Percentiles rank a stretch among this genome's conserved stretches.
Conservation (phyloP, 2,113 vertebrate genomes). For the Nothobranchius kuhntae region DNA sequence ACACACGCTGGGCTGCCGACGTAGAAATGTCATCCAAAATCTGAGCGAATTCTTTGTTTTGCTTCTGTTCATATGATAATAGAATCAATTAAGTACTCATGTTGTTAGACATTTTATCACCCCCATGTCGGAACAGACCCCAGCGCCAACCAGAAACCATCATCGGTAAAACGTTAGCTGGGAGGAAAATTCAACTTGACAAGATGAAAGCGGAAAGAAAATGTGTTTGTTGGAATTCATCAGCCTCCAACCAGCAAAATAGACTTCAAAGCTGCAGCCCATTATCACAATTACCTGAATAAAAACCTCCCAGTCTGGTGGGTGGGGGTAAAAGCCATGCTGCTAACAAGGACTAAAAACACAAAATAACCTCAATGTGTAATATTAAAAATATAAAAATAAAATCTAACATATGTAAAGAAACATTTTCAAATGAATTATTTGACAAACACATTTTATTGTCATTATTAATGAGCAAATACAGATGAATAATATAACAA, state of each 20-base stretch:
- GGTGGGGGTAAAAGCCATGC: conserved; percentile 16
- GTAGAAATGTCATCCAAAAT: conserved; percentile 50
- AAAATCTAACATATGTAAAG: too few species aligned
- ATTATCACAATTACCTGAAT: conserved; percentile 52
- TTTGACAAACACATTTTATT: too few species aligned
- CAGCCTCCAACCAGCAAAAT: conserved; percentile 45
- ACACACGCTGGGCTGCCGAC: conserved; percentile 30
- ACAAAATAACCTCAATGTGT: not conserved
- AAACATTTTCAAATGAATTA: too few species aligned
- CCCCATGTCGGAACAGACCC: conserved; percentile 22
- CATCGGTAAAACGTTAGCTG: conserved; percentile 40
- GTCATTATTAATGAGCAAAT: too few species aligned
- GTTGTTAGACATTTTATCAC: conserved; percentile 41
- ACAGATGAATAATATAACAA: too few species aligned
- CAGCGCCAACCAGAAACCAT: conserved; percentile 23
- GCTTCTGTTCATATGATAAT: conserved; percentile 61
- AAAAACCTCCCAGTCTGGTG: conserved; percentile 8
- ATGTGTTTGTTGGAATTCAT: conserved; percentile 62
- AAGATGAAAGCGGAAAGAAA: conserved; percentile 70
- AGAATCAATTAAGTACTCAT: conserved; percentile 57
- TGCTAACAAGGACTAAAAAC: not conserved
- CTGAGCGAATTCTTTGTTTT: conserved; percentile 61
- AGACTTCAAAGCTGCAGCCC: conserved; percentile 65
- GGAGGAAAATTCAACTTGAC: conserved; percentile 53
- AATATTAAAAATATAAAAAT: too few species aligned